Base-by-base conservation (phyloP, 1,140 invertebrate species). In the Ceratitis capitata region DNA sequence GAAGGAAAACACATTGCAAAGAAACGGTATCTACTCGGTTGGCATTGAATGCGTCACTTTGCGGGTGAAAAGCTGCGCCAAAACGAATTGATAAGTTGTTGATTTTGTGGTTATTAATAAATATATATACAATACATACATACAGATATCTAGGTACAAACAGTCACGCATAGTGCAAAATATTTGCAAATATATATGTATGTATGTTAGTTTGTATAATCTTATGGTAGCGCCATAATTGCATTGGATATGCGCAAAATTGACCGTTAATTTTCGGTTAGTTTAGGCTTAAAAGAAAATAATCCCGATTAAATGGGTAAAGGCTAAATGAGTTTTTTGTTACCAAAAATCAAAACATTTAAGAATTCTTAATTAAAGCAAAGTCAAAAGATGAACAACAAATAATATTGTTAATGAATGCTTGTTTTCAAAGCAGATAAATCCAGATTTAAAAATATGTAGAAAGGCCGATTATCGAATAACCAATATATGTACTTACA, bases 21-120 rank as follows among this genome's bases (percentile, higher is more conserved):
- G 45, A 78, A 45, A 16, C 39, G 69, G 69, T 32, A 45, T n/a
- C n/a, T n/a, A n/a, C n/a, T n/a, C n/a, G n/a, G n/a, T 19, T 78
- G 69, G 69, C 69, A 78, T 78, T 78, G 69, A 78, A 78, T 78
- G 69, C 69, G 69, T 47, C 69, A 78, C 69, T 78, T n/a, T 39
- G n/a, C 23, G 39, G 29, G 23, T n/a, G n/a, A 45, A 78, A 78
- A 78, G 16, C n/a, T 35, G 42, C 69, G 23, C 39, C 69, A 78
- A 78, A 78, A 23, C 39, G n/a, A 78, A 26, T 78, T 45, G 39
- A 35, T 78, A 39, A 78, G 42, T 2, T 45, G 69, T 16, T 23
- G 39, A n/a, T 74, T 74, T n/a, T 74, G n/a, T 23, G 39, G 39
- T n/a, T 2, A 53, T n/a, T 19, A 16, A 51, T 53, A 53, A 3